Evolutionary conservation across 2,888 invertebrate species (phyloP), one percentile per base, ranked within the genome.

Genomic region (Drosophila neotestacea): DNA sequence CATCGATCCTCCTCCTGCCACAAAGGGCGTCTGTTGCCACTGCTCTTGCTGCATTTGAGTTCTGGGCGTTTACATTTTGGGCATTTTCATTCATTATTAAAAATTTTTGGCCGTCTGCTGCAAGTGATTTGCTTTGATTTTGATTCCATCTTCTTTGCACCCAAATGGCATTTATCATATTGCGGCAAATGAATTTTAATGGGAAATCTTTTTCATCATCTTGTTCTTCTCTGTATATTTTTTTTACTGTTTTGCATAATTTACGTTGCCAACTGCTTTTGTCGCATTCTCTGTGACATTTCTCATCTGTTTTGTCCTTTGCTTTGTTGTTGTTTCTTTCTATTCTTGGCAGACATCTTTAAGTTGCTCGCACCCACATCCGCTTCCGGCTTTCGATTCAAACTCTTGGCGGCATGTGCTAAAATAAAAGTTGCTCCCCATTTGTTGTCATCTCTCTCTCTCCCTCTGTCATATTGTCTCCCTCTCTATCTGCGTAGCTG

Each of bases 161-260:
- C 47, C 54, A 42, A 61, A 64, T 51, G 61, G 50, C 74, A 78
- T 80, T 80, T 80, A 78, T 80, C 78, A 80, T 76, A 73, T 63
- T 77, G 76, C 77, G 73, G 80, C 82, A 86, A 86, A 85, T 84
- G 80, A 86, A 82, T 86, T 84, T 81, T 85, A 85, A 85, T 85
- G 73, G 85, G 77, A 55, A 46, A 13, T 36, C 39, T 22, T 38
- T 28, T 36, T 16, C 10, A 13, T 28, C 27, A 10, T 28, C 0
- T 30, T 27, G 10, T 9, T 28, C 13, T 13, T 28, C 0, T 16
- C 13, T 38, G 6, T 1, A 9, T n/a, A 16, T 4, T n/a, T 22
- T 38, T 38, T 41, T 36, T 7, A 60, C 46, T 48, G 11, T 46
- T 58, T 74, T 84, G 73, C 70, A 75, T 81, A 85, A 85, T 78